These are phyloP conservation scores for Dendrolimus houi DNA, from an alignment of 2,888 invertebrate genomes.

Conservation along the genomic window DNA sequence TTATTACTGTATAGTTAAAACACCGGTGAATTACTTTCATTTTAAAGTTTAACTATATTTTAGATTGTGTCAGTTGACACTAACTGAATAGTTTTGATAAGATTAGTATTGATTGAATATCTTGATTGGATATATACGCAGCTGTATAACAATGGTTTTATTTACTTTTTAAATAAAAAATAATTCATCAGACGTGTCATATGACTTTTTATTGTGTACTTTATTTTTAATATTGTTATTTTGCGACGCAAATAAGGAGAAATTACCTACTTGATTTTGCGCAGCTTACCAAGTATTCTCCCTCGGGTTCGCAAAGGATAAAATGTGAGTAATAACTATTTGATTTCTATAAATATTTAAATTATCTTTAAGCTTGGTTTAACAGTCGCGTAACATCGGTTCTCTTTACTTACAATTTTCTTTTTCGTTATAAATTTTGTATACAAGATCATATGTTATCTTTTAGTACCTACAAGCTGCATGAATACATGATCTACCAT, in stretches of 20 bases:
- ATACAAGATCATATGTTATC: no score
- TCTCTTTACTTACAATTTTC: no score
- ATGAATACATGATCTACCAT: no score
- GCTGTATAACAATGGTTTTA: not conserved
- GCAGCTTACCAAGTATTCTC: not conserved
- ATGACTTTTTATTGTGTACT: not conserved
- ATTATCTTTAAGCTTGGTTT: no score
- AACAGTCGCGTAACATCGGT: no score
- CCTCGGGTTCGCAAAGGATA: not conserved
- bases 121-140: slow-evolving; percentile 14
- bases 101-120: slow-evolving; percentile 28
- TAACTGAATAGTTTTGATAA: slow-evolving; percentile 19
- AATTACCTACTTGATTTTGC: not conserved
- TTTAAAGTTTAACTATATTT: not conserved
- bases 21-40: not conserved
- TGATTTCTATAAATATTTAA: slow-evolving; percentile 4
- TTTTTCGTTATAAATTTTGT: no score
- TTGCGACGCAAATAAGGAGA: not conserved
- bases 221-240: not conserved
- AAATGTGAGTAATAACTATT: slow-evolving; percentile 17
- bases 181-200: not conserved
- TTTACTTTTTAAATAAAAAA: not conserved
- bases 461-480: no score
- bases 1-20: no score
- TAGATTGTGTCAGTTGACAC: slow-evolving; percentile 9